Conservation (phyloP, 2,113 vertebrate genomes). For the Bettongia penicillata region DNA sequence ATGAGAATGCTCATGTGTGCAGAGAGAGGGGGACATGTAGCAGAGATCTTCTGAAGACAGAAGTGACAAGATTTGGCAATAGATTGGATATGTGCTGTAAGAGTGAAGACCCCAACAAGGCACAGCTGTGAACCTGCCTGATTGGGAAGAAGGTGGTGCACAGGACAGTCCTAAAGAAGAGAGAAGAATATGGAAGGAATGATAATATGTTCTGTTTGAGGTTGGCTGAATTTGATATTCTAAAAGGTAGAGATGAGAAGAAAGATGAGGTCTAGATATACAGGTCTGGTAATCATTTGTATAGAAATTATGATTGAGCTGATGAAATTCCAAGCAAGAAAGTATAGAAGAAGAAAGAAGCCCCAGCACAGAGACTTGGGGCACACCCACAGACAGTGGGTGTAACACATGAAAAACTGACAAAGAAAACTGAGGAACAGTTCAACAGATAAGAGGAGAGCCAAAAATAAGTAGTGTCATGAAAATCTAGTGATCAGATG, state of each 20-base stretch:
- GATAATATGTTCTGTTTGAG: neutral
- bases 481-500: neutral
- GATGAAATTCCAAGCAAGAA: neutral
- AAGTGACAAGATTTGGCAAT: neutral
- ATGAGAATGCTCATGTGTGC: no score
- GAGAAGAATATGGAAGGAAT: neutral
- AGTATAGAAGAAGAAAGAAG: neutral
- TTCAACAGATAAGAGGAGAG: neutral
- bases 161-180: neutral
- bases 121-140: neutral
- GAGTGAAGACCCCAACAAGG: neutral
- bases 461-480: neutral
- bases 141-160: neutral
- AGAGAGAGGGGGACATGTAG: no score
- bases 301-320: neutral
- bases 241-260: neutral
- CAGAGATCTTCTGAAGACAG: neutral
- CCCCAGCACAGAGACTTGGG: neutral
- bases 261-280: neutral
- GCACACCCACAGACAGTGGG: neutral
- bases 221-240: neutral
- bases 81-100: neutral
- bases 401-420: neutral
- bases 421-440: neutral
- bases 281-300: neutral